Evolutionary conservation across 2,797 vertebrate species (phyloP).

Genomic region (Gephyroberyx darwinii): DNA sequence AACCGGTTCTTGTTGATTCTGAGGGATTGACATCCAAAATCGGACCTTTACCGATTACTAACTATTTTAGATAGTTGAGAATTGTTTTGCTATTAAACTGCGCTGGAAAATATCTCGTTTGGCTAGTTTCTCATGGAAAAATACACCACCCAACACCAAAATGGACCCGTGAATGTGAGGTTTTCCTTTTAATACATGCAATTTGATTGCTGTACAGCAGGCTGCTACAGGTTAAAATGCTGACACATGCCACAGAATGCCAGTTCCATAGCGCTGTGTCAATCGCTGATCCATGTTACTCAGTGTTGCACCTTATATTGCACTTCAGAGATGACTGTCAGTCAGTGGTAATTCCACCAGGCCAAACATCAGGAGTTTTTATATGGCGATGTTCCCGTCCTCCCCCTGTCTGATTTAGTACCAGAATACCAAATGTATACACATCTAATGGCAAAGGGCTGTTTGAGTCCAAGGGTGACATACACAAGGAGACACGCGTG

Average conservation of each 20-base stretch:
- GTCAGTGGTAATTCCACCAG: background rate
- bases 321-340: background rate
- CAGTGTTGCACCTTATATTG: background rate
- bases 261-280: background rate
- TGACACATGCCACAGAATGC: background rate
- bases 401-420: background rate
- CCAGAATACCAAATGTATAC: slow-evolving; percentile 14
- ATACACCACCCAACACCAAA: too few relatives aligned
- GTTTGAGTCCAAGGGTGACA: slow-evolving; percentile 28
- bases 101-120: too few relatives aligned
- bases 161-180: too few relatives aligned
- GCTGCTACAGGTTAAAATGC: background rate
- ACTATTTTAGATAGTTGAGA: too few relatives aligned
- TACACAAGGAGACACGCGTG: slow-evolving; percentile 22
- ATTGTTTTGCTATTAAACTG: too few relatives aligned
- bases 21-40: too few relatives aligned
- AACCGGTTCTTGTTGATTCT: too few relatives aligned
- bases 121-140: too few relatives aligned
- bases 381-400: background rate
- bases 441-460: slow-evolving; percentile 42
- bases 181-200: background rate
- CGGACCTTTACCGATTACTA: too few relatives aligned
- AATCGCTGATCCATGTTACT: background rate
- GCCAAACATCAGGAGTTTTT: background rate
- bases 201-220: background rate